Conservation (phyloP, 2,113 vertebrate genomes). For the Reinhardtius hippoglossoides region DNA sequence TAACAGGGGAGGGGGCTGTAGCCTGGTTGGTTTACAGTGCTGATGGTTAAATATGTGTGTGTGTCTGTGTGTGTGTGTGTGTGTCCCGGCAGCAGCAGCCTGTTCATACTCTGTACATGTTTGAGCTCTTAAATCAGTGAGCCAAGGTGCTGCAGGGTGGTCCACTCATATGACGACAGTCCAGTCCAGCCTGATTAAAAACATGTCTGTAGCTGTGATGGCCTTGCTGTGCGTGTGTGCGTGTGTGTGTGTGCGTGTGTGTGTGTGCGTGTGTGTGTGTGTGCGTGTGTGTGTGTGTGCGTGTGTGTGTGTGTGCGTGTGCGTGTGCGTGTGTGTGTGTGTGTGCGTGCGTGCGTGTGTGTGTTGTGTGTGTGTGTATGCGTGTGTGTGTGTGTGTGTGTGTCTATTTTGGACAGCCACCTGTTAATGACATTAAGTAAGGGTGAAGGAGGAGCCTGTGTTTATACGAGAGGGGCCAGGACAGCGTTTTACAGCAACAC, state of each 20-base stretch:
- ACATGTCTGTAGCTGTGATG: constrained; percentile 50
- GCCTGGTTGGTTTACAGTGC: constrained; percentile 56
- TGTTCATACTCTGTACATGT: constrained; percentile 37
- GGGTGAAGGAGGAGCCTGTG: constrained; percentile 65
- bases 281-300: constrained; percentile 38
- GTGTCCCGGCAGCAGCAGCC: constrained; percentile 28
- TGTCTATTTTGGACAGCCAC: constrained; percentile 84
- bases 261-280: constrained; percentile 1
- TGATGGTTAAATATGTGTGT: constrained; percentile 51
- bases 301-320: too few species aligned
- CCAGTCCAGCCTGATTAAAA: constrained; percentile 47
- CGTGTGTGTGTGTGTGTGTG: constrained; percentile 9
- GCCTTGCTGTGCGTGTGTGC: constrained; percentile 12
- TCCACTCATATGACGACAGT: constrained; percentile 33
- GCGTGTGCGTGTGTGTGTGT: too few species aligned
- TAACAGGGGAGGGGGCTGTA: constrained; percentile 65
- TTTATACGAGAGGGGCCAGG: constrained; percentile 54
- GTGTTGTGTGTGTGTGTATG: background rate
- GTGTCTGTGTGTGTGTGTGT: constrained; percentile 18
- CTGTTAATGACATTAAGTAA: constrained; percentile 86
- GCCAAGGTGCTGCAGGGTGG: constrained; percentile 52
- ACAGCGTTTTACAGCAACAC: constrained; percentile 50
- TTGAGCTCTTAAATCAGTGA: constrained; percentile 42
- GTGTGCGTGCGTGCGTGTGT: too few species aligned
- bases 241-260: too few species aligned